Percentiles rank a stretch among this genome's conserved stretches.
These are phyloP conservation scores for Papilio xuthus DNA, from an alignment of 1,140 invertebrate genomes.

Conservation along the genomic window DNA sequence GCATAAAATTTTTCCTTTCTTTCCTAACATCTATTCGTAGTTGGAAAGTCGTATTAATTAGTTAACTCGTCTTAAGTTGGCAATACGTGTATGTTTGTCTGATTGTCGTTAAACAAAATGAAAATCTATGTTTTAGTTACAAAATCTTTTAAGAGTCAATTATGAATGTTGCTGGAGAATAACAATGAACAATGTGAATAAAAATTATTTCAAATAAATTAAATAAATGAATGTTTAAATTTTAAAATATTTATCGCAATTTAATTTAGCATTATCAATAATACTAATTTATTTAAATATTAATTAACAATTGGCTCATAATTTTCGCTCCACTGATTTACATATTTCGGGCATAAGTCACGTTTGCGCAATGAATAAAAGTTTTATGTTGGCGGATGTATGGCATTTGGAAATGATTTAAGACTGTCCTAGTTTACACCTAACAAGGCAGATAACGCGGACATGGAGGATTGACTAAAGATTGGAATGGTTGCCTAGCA, in stretches of 20 bases:
- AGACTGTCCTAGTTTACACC: not conserved
- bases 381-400: not conserved
- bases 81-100: too few species aligned
- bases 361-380: not conserved
- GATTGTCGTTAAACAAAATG: too few species aligned
- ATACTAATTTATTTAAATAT: not conserved
- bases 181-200: too few species aligned
- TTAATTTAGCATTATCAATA: not conserved
- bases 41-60: too few species aligned
- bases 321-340: not conserved
- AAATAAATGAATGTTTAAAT: not conserved
- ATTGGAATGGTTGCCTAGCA: not conserved
- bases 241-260: not conserved
- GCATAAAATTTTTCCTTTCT: too few species aligned
- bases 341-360: constrained; percentile 11
- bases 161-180: too few species aligned
- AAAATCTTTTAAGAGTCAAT: too few species aligned
- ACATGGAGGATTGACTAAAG: not conserved
- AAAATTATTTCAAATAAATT: not conserved
- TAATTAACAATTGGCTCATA: not conserved
- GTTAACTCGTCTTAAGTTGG: too few species aligned
- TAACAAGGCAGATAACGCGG: constrained; percentile 4
- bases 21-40: too few species aligned
- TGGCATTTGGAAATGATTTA: constrained; percentile 15
- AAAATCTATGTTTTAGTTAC: too few species aligned